Conservation (phyloP, 2,888 invertebrate species). For the Altica lythri region DNA sequence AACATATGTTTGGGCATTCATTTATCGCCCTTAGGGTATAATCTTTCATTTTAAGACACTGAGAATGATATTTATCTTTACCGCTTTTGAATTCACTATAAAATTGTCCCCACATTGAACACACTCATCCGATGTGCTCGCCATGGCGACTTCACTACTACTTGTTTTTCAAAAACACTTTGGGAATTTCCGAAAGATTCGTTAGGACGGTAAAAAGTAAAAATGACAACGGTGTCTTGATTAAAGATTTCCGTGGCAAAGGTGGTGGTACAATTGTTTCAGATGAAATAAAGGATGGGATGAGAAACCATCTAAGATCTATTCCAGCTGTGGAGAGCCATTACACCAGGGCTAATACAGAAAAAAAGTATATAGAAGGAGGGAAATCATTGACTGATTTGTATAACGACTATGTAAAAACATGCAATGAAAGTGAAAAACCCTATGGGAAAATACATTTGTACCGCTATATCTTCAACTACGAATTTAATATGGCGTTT, state of each 20-base stretch:
- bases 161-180: conserved; percentile 11
- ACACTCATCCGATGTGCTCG: too few relatives aligned
- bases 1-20: too few relatives aligned
- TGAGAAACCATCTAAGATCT: conserved; percentile 14
- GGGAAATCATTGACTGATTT: conserved; percentile 25
- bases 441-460: conserved; percentile 9
- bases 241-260: conserved; percentile 2
- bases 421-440: conserved; percentile 5
- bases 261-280: conserved; percentile 5
- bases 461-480: conserved; percentile 18
- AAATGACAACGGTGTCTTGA: conserved; percentile 6
- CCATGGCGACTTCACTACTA: too few relatives aligned
- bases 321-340: conserved; percentile 25
- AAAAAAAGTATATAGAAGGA: conserved; percentile 24
- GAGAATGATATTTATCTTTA: too few relatives aligned
- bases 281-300: conserved; percentile 19
- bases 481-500: conserved; percentile 28
- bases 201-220: conserved; percentile 3
- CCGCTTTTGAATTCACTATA: too few relatives aligned
- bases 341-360: conserved; percentile 23
- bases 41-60: too few relatives aligned
- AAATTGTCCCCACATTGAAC: too few relatives aligned
- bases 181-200: conserved; percentile 3
- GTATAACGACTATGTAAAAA: conserved; percentile 20
- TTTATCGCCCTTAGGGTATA: too few relatives aligned